phyloP scores from a whole-genome alignment of 1,140 invertebrate genomes.

The Anastrepha ludens region DNA sequence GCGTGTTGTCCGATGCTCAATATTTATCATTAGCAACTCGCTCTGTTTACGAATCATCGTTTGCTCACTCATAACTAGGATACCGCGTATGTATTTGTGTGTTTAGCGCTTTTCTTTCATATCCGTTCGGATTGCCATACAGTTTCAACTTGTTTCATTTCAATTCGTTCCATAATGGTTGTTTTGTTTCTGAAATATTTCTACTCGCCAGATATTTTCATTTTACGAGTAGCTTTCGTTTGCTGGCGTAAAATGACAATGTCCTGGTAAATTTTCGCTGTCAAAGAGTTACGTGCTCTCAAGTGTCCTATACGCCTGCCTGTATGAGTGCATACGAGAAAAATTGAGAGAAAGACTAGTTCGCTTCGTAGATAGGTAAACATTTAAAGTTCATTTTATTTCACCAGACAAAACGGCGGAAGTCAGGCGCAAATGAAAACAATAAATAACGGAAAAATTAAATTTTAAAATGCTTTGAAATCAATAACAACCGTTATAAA shows the following conservation, averaged over 20 bases:
- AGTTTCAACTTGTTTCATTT: neutral
- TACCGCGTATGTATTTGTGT: neutral
- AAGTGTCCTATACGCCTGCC: neutral
- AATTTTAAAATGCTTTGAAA: neutral
- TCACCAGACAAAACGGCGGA: neutral
- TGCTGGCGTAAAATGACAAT: neutral
- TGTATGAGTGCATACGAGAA: neutral
- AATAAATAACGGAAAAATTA: neutral
- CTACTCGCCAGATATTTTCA: neutral
- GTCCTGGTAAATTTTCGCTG: slow-evolving; percentile 21
- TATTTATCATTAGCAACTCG: neutral
- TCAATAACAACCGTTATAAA: too few relatives aligned
- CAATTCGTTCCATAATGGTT: neutral
- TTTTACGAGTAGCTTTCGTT: neutral
- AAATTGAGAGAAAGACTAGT: neutral
- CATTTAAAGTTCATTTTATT: neutral
- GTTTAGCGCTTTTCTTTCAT: neutral
- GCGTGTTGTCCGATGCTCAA: neutral
- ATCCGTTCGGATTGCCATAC: neutral
- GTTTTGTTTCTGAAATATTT: neutral
- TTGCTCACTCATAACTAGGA: neutral
- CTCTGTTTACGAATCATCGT: slow-evolving; percentile 35
- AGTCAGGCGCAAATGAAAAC: neutral
- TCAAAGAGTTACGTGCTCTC: neutral
- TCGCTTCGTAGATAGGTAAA: neutral